Evolutionary conservation across 2,113 vertebrate species (phyloP).

Genomic region (Capreolus pygargus): DNA sequence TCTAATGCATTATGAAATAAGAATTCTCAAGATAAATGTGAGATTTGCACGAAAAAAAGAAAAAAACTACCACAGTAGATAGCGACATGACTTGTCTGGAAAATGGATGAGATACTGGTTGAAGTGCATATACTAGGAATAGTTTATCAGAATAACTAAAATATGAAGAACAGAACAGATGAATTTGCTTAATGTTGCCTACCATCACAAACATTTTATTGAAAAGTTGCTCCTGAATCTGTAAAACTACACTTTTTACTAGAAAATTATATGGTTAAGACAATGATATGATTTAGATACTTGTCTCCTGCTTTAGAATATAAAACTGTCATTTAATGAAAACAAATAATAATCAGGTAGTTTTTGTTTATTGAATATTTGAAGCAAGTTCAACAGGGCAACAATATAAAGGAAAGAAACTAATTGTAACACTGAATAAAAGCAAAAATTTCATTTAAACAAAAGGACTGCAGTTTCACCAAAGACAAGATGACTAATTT

Average conservation of each 20-base stretch:
- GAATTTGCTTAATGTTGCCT: background rate
- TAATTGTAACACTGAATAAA: background rate
- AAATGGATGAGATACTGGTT: background rate
- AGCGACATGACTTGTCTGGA: background rate
- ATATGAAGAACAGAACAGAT: background rate
- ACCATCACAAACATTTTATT: background rate
- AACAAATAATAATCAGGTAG: background rate
- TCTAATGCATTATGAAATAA: background rate
- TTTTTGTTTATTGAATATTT: background rate
- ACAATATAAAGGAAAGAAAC: background rate
- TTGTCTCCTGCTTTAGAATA: background rate
- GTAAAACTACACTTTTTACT: background rate
- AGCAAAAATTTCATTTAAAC: background rate
- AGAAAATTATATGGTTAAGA: background rate
- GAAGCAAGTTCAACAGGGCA: background rate
- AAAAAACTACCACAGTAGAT: background rate
- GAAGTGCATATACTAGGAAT: background rate
- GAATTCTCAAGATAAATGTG: background rate
- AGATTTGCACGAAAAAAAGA: background rate
- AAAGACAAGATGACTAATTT: background rate
- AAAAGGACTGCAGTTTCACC: background rate
- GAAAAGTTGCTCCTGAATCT: background rate
- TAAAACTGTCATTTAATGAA: background rate
- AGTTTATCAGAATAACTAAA: background rate
- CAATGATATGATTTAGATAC: background rate